Conservation (phyloP, 2,888 invertebrate species). For the Acleris holmiana region DNA sequence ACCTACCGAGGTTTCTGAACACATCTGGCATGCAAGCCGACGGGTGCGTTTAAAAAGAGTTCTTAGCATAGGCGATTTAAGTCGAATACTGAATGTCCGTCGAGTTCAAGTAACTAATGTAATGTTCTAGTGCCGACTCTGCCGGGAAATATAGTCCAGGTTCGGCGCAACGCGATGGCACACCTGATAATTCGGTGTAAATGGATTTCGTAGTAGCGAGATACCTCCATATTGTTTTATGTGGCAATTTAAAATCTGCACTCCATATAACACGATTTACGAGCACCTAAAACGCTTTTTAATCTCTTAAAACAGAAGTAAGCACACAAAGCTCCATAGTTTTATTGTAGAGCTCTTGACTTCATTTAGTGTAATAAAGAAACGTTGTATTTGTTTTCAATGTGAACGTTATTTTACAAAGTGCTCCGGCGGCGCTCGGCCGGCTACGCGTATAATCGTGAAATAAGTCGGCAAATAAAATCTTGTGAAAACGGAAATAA, state of each 20-base stretch:
- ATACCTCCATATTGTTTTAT: conserved; percentile 55
- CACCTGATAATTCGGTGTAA: conserved; percentile 67
- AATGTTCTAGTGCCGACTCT: conserved; percentile 59
- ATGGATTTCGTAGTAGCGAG: conserved; percentile 55
- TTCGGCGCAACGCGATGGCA: conserved; percentile 53
- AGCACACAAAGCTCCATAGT: conserved; percentile 22
- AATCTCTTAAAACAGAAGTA: conserved; percentile 23
- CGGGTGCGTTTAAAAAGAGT: conserved; percentile 47
- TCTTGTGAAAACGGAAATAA: too few relatives aligned
- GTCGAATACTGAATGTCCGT: conserved; percentile 51
- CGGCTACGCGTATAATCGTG: not conserved
- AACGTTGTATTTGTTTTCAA: conserved; percentile 11
- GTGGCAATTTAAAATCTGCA: conserved; percentile 52
- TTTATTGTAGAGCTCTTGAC: conserved; percentile 14
- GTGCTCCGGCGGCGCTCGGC: conserved; percentile 3
- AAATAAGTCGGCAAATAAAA: too few relatives aligned
- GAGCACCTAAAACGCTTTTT: conserved; percentile 19
- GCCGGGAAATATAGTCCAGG: conserved; percentile 60
- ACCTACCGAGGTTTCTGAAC: conserved; percentile 60
- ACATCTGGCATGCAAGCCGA: conserved; percentile 51
- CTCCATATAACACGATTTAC: conserved; percentile 13
- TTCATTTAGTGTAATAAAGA: conserved; percentile 9
- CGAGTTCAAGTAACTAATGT: conserved; percentile 51
- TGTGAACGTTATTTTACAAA: conserved; percentile 15
- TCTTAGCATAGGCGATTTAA: conserved; percentile 54